Evolutionary conservation across 2,113 vertebrate species (phyloP), one percentile per base, ranked within the genome.

Genomic region (Mirza zaza): DNA sequence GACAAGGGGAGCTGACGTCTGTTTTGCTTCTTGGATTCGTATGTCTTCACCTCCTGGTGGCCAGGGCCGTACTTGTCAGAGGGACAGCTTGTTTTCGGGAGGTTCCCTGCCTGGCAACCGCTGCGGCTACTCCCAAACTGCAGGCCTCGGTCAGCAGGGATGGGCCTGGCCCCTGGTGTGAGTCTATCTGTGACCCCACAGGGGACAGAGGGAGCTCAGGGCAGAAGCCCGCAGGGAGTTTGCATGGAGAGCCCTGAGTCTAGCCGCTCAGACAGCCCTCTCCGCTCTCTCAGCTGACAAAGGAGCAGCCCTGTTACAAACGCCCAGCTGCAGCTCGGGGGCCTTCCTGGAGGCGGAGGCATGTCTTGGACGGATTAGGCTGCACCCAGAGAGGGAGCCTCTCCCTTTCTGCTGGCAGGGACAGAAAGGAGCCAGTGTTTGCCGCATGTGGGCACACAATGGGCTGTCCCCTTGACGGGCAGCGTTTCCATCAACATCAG

Each of bases 401-500:
- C 42, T 61, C 71, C 85, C 8, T 34, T 50, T 25, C 32, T 48
- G 6, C 71, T 45, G 13, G 25, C 50, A 59, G 57, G 85, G 65
- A 82, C 91, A 98, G 95, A 98, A 97, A 81, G 81, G 85, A 96
- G 65, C 79, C 88, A 92, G 96, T 97, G 95, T 97, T 39, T 23
- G n/a, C 86, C 0, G 0, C 1, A 93, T 52, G 95, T 95, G 91
- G 95, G 92, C 82, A n/a, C 63, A 85, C 52, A 52, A 9, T 25
- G 67, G 71, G 48, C 83, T 42, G 77, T n/a, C 8, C 73, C 90
- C 85, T n/a, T 1, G 71, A 20, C 29, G n/a, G 79, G 8, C 63
- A 50, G 89, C 1, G 0, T 75, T 95, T 55, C 86, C 63, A 87
- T 93, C 86, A 73, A 71, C 88, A 8, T 8, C 65, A 5, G 70